Percentiles rank a stretch among this genome's conserved stretches.
Conservation (phyloP, 2,888 invertebrate species). For the Microplitis deprimator region DNA sequence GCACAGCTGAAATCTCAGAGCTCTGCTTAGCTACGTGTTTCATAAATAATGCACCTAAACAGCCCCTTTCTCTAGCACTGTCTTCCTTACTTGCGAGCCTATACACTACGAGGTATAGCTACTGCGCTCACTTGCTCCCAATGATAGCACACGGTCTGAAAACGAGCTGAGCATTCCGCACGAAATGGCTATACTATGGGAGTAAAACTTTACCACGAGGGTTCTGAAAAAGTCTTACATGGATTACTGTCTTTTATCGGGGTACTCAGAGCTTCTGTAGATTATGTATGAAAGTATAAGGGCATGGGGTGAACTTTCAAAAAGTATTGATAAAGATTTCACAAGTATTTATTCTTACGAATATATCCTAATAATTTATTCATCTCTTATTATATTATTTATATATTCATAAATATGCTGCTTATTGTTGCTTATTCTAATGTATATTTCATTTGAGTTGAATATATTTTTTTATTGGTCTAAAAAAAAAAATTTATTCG, state of each 20-base stretch:
- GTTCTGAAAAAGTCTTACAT: conserved; percentile 42
- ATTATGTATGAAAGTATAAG: conserved; percentile 11
- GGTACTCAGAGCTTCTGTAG: conserved; percentile 18
- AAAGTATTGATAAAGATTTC: conserved; percentile 10
- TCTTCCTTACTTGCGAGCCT: background rate
- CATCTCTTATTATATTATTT: background rate
- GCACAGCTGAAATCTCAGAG: conserved; percentile 62
- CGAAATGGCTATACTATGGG: conserved; percentile 44
- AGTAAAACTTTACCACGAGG: conserved; percentile 42
- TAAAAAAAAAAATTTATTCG: too few relatives aligned
- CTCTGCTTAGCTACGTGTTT: conserved; percentile 63
- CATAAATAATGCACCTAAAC: conserved; percentile 62
- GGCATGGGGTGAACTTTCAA: conserved; percentile 1
- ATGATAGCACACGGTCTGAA: conserved; percentile 28
- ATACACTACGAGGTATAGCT: conserved; percentile 26
- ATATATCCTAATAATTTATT: conserved; percentile 7
- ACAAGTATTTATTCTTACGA: background rate
- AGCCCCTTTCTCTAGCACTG: conserved; percentile 25
- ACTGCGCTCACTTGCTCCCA: conserved; percentile 31
- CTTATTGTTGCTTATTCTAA: background rate
- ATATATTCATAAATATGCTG: background rate
- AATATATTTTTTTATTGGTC: background rate
- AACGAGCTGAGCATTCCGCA: conserved; percentile 42
- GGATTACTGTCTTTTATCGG: conserved; percentile 23
- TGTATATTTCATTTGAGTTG: background rate